A percentile compares a stretch with the other conserved stretches of the same genome.
phyloP scores from a whole-genome alignment of 2,113 vertebrate genomes.

The Nothobranchius furzeri region DNA sequence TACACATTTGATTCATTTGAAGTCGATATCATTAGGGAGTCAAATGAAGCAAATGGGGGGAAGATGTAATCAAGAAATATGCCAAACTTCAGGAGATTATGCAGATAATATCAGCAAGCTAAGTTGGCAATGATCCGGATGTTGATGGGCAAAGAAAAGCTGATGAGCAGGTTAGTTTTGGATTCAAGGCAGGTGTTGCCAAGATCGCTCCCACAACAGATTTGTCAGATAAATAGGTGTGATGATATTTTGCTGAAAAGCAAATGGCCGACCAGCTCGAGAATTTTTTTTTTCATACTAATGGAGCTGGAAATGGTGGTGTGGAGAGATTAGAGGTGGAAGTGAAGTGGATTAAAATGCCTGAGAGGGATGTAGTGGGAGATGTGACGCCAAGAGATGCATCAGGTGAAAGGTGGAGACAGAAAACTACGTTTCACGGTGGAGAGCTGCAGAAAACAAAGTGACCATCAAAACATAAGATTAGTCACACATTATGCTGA shows the following conservation, averaged over 20 bases:
- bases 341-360: constrained; percentile 14
- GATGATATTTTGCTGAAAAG: constrained; percentile 39
- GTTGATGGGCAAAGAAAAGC: constrained; percentile 27
- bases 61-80: constrained; percentile 24
- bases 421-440: no score
- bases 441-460: background rate
- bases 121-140: constrained; percentile 11
- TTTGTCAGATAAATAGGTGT: constrained; percentile 45
- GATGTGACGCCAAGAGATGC: no score
- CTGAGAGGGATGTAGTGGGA: background rate
- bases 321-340: constrained; percentile 7
- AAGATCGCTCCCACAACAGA: constrained; percentile 19
- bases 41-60: constrained; percentile 25
- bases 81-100: constrained; percentile 37
- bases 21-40: constrained; percentile 3
- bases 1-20: constrained; percentile 28
- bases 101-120: constrained; percentile 21
- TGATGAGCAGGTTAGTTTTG: constrained; percentile 39
- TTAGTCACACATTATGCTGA: no score
- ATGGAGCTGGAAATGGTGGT: constrained; percentile 16
- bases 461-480: background rate
- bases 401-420: background rate
- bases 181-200: constrained; percentile 45
- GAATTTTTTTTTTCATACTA: constrained; percentile 32
- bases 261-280: constrained; percentile 23